Evolutionary conservation across 1,140 invertebrate genomes (phyloP).

Genomic region (Macrostomum lignano): DNA sequence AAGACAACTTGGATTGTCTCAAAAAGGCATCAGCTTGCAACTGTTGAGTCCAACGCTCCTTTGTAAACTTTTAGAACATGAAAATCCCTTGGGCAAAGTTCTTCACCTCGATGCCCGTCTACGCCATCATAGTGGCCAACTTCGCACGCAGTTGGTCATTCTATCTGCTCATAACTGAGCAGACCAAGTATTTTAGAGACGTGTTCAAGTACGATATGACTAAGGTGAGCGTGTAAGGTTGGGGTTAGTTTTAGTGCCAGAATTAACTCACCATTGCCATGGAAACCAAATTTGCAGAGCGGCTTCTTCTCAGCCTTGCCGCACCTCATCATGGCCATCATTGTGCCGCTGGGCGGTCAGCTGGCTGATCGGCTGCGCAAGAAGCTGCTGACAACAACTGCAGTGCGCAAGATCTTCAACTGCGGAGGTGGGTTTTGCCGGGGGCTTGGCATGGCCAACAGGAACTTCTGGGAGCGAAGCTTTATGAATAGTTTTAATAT

Average conservation of each 20-base stretch:
- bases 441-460: too few species aligned
- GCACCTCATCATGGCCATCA: conserved; percentile 82
- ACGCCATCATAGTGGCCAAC: conserved; percentile 94
- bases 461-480: too few species aligned
- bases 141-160: conserved; percentile 99
- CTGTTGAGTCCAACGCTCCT: too few species aligned
- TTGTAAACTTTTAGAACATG: conserved; percentile 9
- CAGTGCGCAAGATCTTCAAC: conserved; percentile 58
- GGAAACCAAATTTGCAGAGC: too few species aligned
- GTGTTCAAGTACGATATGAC: conserved; percentile 59
- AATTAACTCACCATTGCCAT: too few species aligned
- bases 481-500: too few species aligned
- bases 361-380: conserved; percentile 71
- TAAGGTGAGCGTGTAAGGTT: too few species aligned
- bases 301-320: conserved; percentile 73
- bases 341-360: conserved; percentile 80
- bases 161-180: conserved; percentile 84
- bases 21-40: too few species aligned
- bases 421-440: too few species aligned
- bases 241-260: too few species aligned
- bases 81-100: conserved; percentile 71
- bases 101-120: conserved; percentile 76
- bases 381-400: conserved; percentile 66
- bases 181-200: conserved; percentile 71
- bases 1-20: too few species aligned